Percentiles rank a stretch among this genome's conserved stretches.
Evolutionary conservation across 2,888 invertebrate species (phyloP).

Genomic region (Anarsia innoxiella): DNA sequence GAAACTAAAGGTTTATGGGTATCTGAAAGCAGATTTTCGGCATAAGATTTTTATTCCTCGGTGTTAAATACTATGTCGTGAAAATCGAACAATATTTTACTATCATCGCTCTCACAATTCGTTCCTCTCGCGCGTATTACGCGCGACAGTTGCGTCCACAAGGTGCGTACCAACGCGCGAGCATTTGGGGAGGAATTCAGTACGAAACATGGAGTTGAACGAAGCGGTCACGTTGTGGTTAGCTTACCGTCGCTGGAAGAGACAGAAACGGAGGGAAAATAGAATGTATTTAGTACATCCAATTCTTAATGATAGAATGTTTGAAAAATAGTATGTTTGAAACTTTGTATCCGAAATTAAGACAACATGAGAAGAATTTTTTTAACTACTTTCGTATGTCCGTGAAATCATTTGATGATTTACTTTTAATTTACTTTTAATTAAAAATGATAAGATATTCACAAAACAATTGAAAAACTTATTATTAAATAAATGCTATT

Average conservation of each 20-base stretch:
- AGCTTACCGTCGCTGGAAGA: constrained; percentile 15
- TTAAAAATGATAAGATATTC: constrained; percentile 21
- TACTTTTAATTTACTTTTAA: no score
- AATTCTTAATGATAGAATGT: constrained; percentile 25
- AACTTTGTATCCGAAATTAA: constrained; percentile 8
- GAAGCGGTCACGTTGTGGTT: constrained; percentile 12
- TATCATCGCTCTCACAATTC: constrained; percentile 11
- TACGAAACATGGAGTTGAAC: constrained; percentile 17
- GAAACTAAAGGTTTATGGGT: no score
- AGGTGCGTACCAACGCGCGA: no score
- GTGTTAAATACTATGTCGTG: constrained; percentile 7
- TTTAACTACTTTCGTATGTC: constrained; percentile 26
- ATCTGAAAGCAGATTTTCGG: no score
- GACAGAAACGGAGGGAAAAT: no score
- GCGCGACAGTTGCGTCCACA: no score
- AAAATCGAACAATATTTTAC: constrained; percentile 9
- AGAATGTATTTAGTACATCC: constrained; percentile 28
- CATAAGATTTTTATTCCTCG: no score
- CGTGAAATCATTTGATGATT: constrained; percentile 22
- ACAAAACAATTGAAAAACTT: constrained; percentile 22
- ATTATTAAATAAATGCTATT: no score
- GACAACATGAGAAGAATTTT: constrained; percentile 14
- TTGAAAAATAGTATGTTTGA: constrained; percentile 24
- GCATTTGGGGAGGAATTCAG: constrained; percentile 13
- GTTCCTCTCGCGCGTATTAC: no score